Percentiles rank a stretch among this genome's conserved stretches.
Conservation (phyloP, 2,888 invertebrate genomes). For the Scelioninae gen. 2 region DNA sequence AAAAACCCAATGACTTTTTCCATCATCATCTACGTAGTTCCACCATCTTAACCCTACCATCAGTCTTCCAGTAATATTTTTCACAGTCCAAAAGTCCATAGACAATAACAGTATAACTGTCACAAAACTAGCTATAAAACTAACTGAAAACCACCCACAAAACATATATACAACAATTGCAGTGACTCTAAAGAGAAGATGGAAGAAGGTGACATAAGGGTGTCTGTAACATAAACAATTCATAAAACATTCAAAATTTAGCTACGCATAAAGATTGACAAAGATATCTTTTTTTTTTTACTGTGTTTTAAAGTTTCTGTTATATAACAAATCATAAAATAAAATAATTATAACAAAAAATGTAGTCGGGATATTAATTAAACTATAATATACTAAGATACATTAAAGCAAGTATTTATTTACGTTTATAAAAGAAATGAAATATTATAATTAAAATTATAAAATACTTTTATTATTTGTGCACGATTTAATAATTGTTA, state of each 20-base stretch:
- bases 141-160: slow-evolving; percentile 91
- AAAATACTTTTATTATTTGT: too few relatives aligned
- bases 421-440: too few relatives aligned
- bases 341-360: too few relatives aligned
- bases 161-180: slow-evolving; percentile 93
- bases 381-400: too few relatives aligned
- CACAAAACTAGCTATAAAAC: slow-evolving; percentile 98
- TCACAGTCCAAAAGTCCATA: slow-evolving; percentile 99
- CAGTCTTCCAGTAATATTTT: slow-evolving; percentile 95
- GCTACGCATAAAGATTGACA: not conserved
- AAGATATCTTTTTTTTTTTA: not conserved
- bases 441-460: too few relatives aligned
- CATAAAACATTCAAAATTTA: not conserved
- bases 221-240: slow-evolving; percentile 80
- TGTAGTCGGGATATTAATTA: too few relatives aligned
- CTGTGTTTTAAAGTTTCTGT: too few relatives aligned
- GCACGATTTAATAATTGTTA: too few relatives aligned
- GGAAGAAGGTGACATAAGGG: slow-evolving; percentile 94
- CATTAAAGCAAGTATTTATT: too few relatives aligned
- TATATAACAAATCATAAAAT: too few relatives aligned
- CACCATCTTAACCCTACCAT: slow-evolving; percentile 99
- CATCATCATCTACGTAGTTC: slow-evolving; percentile 99
- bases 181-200: slow-evolving; percentile 89
- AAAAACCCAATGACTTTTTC: slow-evolving; percentile 98
- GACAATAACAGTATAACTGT: slow-evolving; percentile 92